These are phyloP conservation scores for Cabera pusaria DNA, from an alignment of 2,888 invertebrate genomes.

Conservation along the genomic window DNA sequence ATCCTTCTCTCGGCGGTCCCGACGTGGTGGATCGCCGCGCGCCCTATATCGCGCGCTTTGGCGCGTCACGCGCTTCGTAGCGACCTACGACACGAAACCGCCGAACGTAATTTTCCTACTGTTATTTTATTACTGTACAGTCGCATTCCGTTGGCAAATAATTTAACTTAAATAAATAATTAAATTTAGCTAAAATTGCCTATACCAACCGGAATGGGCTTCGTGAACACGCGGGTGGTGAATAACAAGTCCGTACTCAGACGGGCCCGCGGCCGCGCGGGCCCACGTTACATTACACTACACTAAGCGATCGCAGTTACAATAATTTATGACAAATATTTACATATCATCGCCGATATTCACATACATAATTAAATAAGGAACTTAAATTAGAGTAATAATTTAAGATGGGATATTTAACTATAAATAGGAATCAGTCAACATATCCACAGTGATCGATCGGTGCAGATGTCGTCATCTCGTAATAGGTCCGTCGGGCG, in stretches of 20 bases:
- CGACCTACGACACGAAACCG: conserved; percentile 38
- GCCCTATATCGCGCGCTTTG: neutral
- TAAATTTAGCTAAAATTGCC: conserved; percentile 80
- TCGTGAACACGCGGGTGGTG: conserved; percentile 82
- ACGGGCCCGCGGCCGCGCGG: conserved; percentile 55
- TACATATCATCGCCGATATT: conserved; percentile 71
- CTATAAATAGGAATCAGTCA: conserved; percentile 81
- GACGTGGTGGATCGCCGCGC: neutral
- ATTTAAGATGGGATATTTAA: conserved; percentile 74
- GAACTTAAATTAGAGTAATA: conserved; percentile 73
- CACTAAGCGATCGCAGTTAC: conserved; percentile 74
- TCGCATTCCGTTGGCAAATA: conserved; percentile 81
- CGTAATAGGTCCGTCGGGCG: conserved; percentile 34
- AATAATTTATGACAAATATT: conserved; percentile 79
- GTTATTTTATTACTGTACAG: conserved; percentile 76
- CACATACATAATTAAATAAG: conserved; percentile 72
- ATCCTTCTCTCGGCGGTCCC: conserved; percentile 38
- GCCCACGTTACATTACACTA: conserved; percentile 62
- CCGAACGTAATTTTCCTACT: conserved; percentile 64
- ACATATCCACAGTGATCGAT: conserved; percentile 65
- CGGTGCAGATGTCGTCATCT: conserved; percentile 56
- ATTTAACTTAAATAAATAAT: conserved; percentile 77
- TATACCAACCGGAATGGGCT: conserved; percentile 80
- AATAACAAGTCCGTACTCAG: conserved; percentile 75
- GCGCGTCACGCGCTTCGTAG: conserved; percentile 11